Evolutionary conservation across 2,888 invertebrate species (phyloP), one percentile per base, ranked within the genome.

Genomic region (Cheilosia soror): DNA sequence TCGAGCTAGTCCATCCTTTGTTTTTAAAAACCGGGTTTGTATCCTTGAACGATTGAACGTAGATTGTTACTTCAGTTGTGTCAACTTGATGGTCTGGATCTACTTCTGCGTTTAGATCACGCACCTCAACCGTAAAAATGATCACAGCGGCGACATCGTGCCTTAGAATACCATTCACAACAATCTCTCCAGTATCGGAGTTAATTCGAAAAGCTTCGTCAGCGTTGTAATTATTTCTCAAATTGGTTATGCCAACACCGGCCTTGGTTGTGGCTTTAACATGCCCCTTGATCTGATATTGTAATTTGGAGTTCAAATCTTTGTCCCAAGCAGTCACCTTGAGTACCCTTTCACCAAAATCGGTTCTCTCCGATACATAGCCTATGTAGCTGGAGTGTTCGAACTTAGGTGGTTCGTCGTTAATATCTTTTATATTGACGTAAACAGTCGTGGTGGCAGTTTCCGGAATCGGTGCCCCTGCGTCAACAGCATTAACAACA

Each of bases 381-480:
- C 95, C 95, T 0, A 94, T 93, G 66, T 94, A 94, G 87, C 94
- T 95, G 5, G 93, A 92, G 58, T 93, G 93, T 68, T 94, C 95
- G 88, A 97, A 97, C 79, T 91, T 94, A 0, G 97, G 97, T 15
- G 96, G 94, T 89, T 97, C 97, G 89, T 97, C 96, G 88, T 97
- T 97, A 0, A 96, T 95, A 88, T 96, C 96, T 88, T 95, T 93
- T 3, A 96, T 94, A 51, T 94, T 95, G 2, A 96, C 95, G 73
- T 94, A 95, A 0, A 95, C 95, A 0, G 95, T 96, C 0, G 96
- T 95, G 0, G 96, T 96, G 0, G 96, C 96, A 0, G 96, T 96
- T 93, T 96, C 96, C 7, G 95, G 95, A 27, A 96, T 94, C 0
- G 96, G 96, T 11, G 93, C 92, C 0, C 96, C 96, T 31, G 95